Evolutionary conservation across 1,140 invertebrate genomes (phyloP).

Genomic region (Spodoptera frugiperda): DNA sequence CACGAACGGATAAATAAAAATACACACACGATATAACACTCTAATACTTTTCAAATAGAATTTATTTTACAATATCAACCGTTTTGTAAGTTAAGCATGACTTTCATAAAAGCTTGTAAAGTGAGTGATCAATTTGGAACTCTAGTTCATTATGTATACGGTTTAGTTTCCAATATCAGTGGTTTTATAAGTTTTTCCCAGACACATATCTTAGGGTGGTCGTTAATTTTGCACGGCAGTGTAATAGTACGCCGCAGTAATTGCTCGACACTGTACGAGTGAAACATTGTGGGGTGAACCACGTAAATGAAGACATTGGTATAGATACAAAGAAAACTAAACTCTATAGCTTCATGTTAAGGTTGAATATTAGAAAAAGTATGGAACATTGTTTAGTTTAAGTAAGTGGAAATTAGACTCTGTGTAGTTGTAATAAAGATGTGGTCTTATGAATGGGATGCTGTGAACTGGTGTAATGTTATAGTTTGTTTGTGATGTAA

Average conservation of each 20-base stretch:
- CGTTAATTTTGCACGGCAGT: conserved; percentile 71
- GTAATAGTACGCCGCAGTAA: conserved; percentile 62
- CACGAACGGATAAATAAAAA: no score
- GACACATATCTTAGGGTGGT: conserved; percentile 39
- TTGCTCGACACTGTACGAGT: conserved; percentile 53
- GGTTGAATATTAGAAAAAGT: neutral
- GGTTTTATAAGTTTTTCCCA: no score
- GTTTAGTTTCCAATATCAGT: no score
- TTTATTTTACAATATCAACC: no score
- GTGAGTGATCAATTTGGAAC: no score
- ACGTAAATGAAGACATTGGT: conserved; percentile 65
- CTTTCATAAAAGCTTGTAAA: no score
- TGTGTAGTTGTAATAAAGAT: conserved; percentile 13
- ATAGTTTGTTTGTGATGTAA: conserved; percentile 47
- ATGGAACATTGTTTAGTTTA: neutral
- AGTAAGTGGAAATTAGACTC: neutral
- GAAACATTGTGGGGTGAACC: conserved; percentile 48
- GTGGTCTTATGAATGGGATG: conserved; percentile 31
- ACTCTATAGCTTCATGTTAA: neutral
- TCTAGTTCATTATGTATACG: no score
- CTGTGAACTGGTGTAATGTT: conserved; percentile 48
- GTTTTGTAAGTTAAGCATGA: no score
- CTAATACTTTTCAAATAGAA: no score
- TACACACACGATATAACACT: no score
- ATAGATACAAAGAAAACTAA: neutral